Evolutionary conservation across 2,797 vertebrate species (phyloP), one percentile per base, ranked within the genome.

Genomic region (Gymnothorax reevesii): DNA sequence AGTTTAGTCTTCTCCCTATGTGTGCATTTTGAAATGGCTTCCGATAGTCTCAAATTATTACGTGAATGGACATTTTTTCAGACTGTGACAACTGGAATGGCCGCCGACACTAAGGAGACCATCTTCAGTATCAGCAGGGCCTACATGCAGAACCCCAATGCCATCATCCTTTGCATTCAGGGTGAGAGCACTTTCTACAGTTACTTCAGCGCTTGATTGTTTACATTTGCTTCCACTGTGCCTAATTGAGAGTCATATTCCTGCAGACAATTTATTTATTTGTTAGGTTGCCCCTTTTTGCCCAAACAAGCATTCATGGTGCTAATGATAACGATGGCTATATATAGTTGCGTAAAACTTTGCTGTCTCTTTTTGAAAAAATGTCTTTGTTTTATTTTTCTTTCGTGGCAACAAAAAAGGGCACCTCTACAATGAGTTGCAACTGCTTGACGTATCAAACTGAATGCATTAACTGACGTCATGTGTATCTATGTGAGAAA

Each of bases 131-230:
- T 99, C 89, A 99, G 99, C 95, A 99, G 97, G 93, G 98, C 98
- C 85, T 99, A 99, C 91, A 99, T 99, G 99, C 97, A 98, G 96
- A 99, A 99, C 89, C 99, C 99, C 85, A 99, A 99, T 59, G 99
- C 99, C 88, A 99, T 99, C 94, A 99, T 99, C 90, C 97, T 99
- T 9, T 99, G 99, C 88, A 99, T 99, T 94, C 99, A 99, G 95
- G 99, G 98, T 99, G 89, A 94, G 92, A 7, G 15, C 7, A 22
- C 20, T 62, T 59, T 75, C 10, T 75, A 33, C 27, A 75, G 8
- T 42, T 10, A 75, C 33, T 75, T 27, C 25, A 13, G 20, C 33
- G 10, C 0, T 15, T 20, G 5, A 55, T 13, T n/a, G 73, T 15
- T 17, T 4, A 71, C 7, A 55, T 55, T 52, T 80, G 20, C 4